A percentile compares a stretch with the other conserved stretches of the same genome.
phyloP scores from a whole-genome alignment of 1,140 invertebrate species.

The Drosophila kohkoa region DNA sequence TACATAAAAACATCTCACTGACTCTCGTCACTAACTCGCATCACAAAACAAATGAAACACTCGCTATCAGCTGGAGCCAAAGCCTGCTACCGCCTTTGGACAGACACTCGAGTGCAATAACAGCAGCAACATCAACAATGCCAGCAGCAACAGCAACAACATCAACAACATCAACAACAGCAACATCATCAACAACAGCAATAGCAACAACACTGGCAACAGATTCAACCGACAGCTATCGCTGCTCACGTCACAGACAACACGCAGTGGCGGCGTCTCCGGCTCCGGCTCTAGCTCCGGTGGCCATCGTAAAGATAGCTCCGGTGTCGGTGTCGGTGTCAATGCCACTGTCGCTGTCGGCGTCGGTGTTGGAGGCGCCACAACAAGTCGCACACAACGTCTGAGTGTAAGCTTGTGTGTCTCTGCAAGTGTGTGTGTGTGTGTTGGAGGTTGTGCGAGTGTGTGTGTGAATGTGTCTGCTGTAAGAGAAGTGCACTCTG shows the following conservation, averaged over 20 bases:
- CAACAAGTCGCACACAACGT: slow-evolving; percentile 72
- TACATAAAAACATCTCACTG: slow-evolving; percentile 23
- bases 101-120: slow-evolving; percentile 82
- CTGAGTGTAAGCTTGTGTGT: slow-evolving; percentile 76
- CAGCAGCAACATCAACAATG: slow-evolving; percentile 67
- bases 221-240: slow-evolving; percentile 79
- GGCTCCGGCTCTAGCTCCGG: slow-evolving; percentile 23
- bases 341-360: slow-evolving; percentile 5
- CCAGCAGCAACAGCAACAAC: slow-evolving; percentile 66
- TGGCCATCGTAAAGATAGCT: neutral
- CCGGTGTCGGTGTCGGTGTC: slow-evolving; percentile 36
- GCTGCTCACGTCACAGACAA: slow-evolving; percentile 68
- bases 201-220: slow-evolving; percentile 68
- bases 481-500: neutral
- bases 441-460: slow-evolving; percentile 6
- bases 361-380: slow-evolving; percentile 36
- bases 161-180: slow-evolving; percentile 65
- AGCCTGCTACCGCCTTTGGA: slow-evolving; percentile 75
- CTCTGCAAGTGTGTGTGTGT: slow-evolving; percentile 18
- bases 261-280: slow-evolving; percentile 37
- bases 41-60: slow-evolving; percentile 5
- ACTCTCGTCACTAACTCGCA: slow-evolving; percentile 21
- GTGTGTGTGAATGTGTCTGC: slow-evolving; percentile 2
- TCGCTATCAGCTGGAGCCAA: slow-evolving; percentile 61
- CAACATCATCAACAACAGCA: slow-evolving; percentile 56